Percentiles rank a stretch among this genome's conserved stretches.
Evolutionary conservation across 2,888 invertebrate species (phyloP).

Genomic region (Cosmia trapezina): DNA sequence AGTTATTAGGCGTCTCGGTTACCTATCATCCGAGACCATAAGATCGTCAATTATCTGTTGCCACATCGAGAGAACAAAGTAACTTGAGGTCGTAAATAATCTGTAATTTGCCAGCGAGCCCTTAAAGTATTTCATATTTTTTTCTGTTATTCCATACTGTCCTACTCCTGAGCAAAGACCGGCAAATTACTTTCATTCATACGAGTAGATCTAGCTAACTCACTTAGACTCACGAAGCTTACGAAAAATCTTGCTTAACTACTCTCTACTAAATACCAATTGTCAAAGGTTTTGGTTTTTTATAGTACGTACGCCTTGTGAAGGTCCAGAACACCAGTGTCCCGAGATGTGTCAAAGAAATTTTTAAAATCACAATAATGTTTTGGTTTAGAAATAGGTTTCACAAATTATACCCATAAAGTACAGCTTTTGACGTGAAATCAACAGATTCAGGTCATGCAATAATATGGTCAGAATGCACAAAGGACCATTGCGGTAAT

Average conservation of each 20-base stretch:
- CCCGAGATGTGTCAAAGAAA: no score
- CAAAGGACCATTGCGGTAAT: conserved; percentile 56
- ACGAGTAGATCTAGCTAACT: no score
- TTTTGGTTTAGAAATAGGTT: no score
- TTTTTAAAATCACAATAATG: no score
- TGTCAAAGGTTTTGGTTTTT: background rate
- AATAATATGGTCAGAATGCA: conserved; percentile 35
- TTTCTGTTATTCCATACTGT: no score
- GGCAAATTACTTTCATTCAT: background rate
- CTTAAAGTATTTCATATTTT: no score
- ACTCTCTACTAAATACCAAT: background rate
- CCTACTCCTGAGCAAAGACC: no score
- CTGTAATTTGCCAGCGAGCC: conserved; percentile 13
- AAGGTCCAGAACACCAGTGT: no score
- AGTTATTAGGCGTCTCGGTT: background rate
- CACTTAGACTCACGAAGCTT: no score
- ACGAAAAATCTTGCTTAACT: background rate
- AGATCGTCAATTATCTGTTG: conserved; percentile 32
- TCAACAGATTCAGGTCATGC: conserved; percentile 49
- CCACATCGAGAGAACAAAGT: conserved; percentile 25
- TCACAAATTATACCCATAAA: conserved; percentile 4
- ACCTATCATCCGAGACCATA: background rate
- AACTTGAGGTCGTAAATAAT: conserved; percentile 17
- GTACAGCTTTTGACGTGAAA: conserved; percentile 40
- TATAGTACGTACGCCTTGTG: no score